Conservation (phyloP, 2,113 vertebrate genomes). For the Pangasianodon hypophthalmus region DNA sequence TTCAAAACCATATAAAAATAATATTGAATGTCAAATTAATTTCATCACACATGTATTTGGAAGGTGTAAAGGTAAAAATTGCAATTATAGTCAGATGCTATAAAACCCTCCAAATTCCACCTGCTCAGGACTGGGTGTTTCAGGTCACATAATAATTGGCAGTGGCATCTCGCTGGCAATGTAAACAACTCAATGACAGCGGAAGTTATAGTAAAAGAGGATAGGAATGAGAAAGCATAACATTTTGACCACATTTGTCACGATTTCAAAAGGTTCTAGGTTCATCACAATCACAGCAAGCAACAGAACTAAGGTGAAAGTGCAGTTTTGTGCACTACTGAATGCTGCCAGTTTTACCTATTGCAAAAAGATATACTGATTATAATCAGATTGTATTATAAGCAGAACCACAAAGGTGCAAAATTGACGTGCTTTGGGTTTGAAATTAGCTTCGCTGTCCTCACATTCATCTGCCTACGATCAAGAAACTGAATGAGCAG, state of each 20-base stretch:
- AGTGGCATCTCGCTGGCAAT: neutral
- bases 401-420: neutral
- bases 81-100: neutral
- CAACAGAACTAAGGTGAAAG: neutral
- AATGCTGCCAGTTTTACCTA: neutral
- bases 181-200: neutral
- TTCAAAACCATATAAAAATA: neutral
- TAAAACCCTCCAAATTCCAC: neutral
- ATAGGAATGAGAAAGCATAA: neutral
- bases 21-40: neutral
- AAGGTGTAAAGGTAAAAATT: neutral
- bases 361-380: neutral
- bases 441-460: neutral
- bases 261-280: neutral
- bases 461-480: neutral
- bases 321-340: neutral
- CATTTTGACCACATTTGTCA: neutral
- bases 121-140: neutral
- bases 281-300: neutral
- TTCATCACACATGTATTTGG: neutral
- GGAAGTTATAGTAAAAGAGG: neutral
- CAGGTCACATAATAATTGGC: neutral
- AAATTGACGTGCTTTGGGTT: neutral
- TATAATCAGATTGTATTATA: neutral
- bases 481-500: neutral